A percentile compares a stretch with the other conserved stretches of the same genome.
These are phyloP conservation scores for Eurois occulta DNA, from an alignment of 2,888 invertebrate species.

Conservation along the genomic window DNA sequence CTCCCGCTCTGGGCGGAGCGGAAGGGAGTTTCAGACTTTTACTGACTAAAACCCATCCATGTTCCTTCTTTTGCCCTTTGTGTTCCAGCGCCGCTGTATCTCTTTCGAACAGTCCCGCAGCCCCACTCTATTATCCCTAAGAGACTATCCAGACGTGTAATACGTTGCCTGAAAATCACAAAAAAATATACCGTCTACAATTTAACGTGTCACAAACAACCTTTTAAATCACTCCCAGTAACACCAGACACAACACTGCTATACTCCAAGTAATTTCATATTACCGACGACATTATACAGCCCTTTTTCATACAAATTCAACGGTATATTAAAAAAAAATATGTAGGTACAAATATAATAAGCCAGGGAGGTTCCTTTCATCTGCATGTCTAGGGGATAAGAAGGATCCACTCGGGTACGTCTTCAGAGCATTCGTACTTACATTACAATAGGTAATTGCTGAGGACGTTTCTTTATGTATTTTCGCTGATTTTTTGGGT, in stretches of 20 bases:
- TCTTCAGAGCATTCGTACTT: conserved; percentile 54
- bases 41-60: too few species aligned
- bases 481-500: conserved; percentile 46
- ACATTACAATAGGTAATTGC: conserved; percentile 69
- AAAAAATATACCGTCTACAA: not conserved
- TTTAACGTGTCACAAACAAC: not conserved
- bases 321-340: conserved; percentile 64
- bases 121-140: not conserved
- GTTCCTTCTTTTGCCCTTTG: too few species aligned
- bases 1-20: too few species aligned
- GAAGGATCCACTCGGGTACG: conserved; percentile 49
- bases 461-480: conserved; percentile 34
- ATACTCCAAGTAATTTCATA: conserved; percentile 44
- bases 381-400: conserved; percentile 63
- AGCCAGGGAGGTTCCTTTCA: conserved; percentile 57
- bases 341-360: conserved; percentile 62
- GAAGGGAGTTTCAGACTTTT: too few species aligned
- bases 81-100: too few species aligned
- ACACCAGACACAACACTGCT: conserved; percentile 18
- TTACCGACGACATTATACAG: conserved; percentile 45
- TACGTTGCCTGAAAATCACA: not conserved
- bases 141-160: not conserved
- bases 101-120: too few species aligned
- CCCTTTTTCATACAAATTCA: conserved; percentile 57
- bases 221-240: conserved; percentile 6